Percentiles rank a stretch among this genome's conserved stretches.
Conservation (phyloP, 2,888 invertebrate species). For the Folsomia candida region DNA sequence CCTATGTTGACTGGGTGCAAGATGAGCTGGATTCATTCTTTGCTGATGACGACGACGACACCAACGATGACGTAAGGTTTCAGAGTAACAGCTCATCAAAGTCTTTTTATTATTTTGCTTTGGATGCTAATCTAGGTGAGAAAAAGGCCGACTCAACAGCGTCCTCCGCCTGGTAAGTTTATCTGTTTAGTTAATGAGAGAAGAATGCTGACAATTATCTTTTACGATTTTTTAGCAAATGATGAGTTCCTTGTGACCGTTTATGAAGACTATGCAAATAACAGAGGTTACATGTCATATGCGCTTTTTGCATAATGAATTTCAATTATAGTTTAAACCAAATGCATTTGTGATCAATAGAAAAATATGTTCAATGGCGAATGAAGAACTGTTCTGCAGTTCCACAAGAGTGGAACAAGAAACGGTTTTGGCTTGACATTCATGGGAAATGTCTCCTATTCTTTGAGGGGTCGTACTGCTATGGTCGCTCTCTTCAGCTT, state of each 20-base stretch:
- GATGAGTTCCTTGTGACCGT: constrained; percentile 33
- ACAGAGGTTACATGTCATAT: constrained; percentile 19
- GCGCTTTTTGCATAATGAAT: not conserved
- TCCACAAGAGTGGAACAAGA: constrained; percentile 32
- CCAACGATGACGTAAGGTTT: not conserved
- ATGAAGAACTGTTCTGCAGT: constrained; percentile 39
- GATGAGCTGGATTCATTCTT: constrained; percentile 35
- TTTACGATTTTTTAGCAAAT: not conserved
- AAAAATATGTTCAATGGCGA: constrained; percentile 33
- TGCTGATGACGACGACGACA: constrained; percentile 24
- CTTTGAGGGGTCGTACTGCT: constrained; percentile 35
- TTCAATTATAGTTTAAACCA: not conserved
- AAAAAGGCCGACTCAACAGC: not conserved
- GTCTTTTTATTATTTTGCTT: too few species aligned
- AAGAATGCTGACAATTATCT: not conserved
- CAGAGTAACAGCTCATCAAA: not conserved
- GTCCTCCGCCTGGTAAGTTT: not conserved
- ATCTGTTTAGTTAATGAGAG: not conserved
- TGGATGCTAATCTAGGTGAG: not conserved
- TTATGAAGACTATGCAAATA: constrained; percentile 29
- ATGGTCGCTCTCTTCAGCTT: constrained; percentile 32
- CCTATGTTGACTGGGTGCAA: constrained; percentile 41
- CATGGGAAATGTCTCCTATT: constrained; percentile 37
- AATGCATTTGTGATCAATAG: not conserved
- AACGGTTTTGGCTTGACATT: constrained; percentile 37